Conservation (phyloP, 1,140 invertebrate species). For the Luehdorfia chinensis region DNA sequence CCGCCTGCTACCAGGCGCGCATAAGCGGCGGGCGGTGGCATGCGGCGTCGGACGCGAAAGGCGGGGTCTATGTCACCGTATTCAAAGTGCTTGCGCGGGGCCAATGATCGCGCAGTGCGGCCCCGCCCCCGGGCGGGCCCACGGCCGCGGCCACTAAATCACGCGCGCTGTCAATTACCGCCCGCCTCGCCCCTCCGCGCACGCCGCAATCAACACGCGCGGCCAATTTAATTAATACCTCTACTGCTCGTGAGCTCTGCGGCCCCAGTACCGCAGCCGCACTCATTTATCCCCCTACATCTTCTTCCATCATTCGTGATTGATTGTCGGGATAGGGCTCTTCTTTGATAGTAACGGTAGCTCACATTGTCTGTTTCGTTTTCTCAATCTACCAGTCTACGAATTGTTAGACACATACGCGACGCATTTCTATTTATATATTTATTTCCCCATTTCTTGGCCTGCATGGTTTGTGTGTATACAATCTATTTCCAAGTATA, state of each 20-base stretch:
- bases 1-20: conserved; percentile 5
- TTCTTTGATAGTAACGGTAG: too few species aligned
- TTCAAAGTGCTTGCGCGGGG: too few species aligned
- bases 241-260: conserved; percentile 14
- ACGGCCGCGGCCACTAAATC: conserved; percentile 23
- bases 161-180: conserved; percentile 32
- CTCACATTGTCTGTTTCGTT: too few species aligned
- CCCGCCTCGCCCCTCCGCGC: conserved; percentile 14
- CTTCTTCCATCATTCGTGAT: background rate
- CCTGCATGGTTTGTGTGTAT: too few species aligned
- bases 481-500: too few species aligned
- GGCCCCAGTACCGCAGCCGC: background rate
- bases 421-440: too few species aligned
- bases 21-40: background rate
- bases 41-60: conserved; percentile 19
- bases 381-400: too few species aligned
- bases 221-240: conserved; percentile 21
- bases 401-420: too few species aligned
- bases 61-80: conserved; percentile 14
- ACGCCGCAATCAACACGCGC: conserved; percentile 23
- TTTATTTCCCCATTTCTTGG: too few species aligned
- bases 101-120: conserved; percentile 25
- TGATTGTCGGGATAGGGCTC: too few species aligned
- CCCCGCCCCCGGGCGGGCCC: conserved; percentile 24
- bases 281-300: background rate